A percentile compares a stretch with the other conserved stretches of the same genome.
Conservation (phyloP, 2,797 vertebrate species). For the Coilia nasus region DNA sequence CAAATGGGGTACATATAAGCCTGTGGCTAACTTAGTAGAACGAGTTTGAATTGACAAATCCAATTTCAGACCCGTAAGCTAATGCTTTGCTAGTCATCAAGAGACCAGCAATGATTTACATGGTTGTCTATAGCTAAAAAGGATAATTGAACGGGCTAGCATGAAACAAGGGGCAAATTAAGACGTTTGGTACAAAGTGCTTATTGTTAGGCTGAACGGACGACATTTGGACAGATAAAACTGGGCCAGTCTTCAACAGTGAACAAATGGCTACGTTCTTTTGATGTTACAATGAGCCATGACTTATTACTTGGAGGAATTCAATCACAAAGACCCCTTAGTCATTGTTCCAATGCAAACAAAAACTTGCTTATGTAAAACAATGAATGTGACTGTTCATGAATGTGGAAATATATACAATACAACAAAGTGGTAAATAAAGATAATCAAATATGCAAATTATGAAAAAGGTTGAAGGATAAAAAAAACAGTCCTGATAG, state of each 20-base stretch:
- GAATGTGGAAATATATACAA: conserved; percentile 44
- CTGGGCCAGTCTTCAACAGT: conserved; percentile 53
- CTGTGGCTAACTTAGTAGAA: not conserved
- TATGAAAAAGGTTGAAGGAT: not conserved
- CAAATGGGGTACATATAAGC: not conserved
- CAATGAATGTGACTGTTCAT: conserved; percentile 53
- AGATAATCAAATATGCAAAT: not conserved
- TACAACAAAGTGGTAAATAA: conserved; percentile 49
- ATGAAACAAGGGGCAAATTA: conserved; percentile 44
- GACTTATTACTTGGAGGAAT: not conserved
- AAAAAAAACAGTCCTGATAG: not conserved
- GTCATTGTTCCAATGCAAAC: conserved; percentile 31
- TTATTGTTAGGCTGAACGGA: conserved; percentile 53
- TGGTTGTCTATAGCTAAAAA: not conserved
- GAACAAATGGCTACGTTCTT: not conserved
- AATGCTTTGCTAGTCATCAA: not conserved
- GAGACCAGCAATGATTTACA: not conserved
- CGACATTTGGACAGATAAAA: conserved; percentile 50
- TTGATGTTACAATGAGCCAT: not conserved
- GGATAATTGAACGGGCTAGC: not conserved
- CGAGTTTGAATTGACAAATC: not conserved
- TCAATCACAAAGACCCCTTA: not conserved
- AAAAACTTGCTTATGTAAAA: conserved; percentile 66
- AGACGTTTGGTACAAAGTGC: conserved; percentile 46
- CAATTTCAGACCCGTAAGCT: not conserved